A percentile compares a stretch with the other conserved stretches of the same genome.
These are phyloP conservation scores for Caenorhabditis sp. DNA, from an alignment of 2,888 invertebrate genomes.

Conservation along the genomic window DNA sequence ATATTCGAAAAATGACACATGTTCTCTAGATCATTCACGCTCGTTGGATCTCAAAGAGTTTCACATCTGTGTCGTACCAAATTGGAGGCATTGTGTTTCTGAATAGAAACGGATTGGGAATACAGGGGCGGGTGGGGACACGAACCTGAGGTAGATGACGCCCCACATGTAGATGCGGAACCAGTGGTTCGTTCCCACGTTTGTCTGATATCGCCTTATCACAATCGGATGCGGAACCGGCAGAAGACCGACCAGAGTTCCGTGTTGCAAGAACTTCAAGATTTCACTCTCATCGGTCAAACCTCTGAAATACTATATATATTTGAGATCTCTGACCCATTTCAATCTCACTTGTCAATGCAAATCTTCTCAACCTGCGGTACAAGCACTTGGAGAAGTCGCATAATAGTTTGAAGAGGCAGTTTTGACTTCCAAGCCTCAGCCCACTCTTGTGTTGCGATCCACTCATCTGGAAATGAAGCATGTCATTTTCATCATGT, in stretches of 20 bases:
- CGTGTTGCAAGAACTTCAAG: constrained; percentile 97
- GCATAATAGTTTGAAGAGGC: constrained; percentile 98
- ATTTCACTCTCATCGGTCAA: constrained; percentile 99
- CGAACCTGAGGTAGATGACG: constrained; percentile 92
- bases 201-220: constrained; percentile 97
- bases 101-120: constrained; percentile 73
- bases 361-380: constrained; percentile 99
- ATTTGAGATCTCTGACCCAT: neutral
- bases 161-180: constrained; percentile 99
- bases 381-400: constrained; percentile 95
- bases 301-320: constrained; percentile 84
- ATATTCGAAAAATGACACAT: constrained; percentile 41
- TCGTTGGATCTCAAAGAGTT: constrained; percentile 95
- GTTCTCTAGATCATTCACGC: constrained; percentile 49
- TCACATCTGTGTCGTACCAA: constrained; percentile 99
- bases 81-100: constrained; percentile 98
- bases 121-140: neutral
- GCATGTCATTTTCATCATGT: neutral
- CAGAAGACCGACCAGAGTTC: constrained; percentile 94
- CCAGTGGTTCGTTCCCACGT: constrained; percentile 98
- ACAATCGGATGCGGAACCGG: constrained; percentile 99
- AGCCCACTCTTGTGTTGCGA: constrained; percentile 95
- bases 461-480: constrained; percentile 83
- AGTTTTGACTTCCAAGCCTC: constrained; percentile 95
- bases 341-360: constrained; percentile 93